Conservation (phyloP, 2,888 invertebrate species). For the Melinaea marsaeus region DNA sequence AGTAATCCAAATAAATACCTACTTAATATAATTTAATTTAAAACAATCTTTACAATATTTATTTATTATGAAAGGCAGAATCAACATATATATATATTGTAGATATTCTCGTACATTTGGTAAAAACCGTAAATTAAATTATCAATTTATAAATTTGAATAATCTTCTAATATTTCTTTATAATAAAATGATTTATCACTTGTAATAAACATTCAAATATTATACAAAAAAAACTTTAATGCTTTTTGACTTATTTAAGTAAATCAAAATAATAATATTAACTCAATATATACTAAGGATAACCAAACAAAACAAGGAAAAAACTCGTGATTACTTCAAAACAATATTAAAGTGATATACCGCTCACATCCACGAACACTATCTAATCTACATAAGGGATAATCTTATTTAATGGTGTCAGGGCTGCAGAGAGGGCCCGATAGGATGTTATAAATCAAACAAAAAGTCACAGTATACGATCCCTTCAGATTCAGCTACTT, state of each 20-base stretch:
- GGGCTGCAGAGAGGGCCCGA: conserved; percentile 29
- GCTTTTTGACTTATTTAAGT: neutral
- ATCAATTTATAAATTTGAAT: too few species aligned
- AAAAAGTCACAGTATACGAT: conserved; percentile 23
- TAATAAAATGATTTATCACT: too few species aligned
- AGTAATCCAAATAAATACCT: conserved; percentile 27
- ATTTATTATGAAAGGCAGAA: too few species aligned
- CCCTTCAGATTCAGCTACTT: conserved; percentile 8
- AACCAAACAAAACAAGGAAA: conserved; percentile 5
- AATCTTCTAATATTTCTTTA: too few species aligned
- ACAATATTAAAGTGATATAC: conserved; percentile 38
- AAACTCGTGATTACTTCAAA: conserved; percentile 15
- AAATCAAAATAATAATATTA: neutral
- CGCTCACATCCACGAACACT: conserved; percentile 29
- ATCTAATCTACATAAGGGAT: conserved; percentile 38
- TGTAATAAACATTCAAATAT: neutral
- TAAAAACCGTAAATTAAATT: too few species aligned
- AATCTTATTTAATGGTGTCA: conserved; percentile 37
- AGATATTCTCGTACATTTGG: too few species aligned
- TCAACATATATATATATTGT: too few species aligned
- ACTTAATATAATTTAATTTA: conserved; percentile 19
- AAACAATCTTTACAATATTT: too few species aligned
- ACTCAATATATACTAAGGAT: neutral
- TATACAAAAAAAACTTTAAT: neutral
- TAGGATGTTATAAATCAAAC: conserved; percentile 32